These are phyloP conservation scores for Etheostoma perlongum DNA, from an alignment of 2,797 vertebrate species.

Conservation along the genomic window DNA sequence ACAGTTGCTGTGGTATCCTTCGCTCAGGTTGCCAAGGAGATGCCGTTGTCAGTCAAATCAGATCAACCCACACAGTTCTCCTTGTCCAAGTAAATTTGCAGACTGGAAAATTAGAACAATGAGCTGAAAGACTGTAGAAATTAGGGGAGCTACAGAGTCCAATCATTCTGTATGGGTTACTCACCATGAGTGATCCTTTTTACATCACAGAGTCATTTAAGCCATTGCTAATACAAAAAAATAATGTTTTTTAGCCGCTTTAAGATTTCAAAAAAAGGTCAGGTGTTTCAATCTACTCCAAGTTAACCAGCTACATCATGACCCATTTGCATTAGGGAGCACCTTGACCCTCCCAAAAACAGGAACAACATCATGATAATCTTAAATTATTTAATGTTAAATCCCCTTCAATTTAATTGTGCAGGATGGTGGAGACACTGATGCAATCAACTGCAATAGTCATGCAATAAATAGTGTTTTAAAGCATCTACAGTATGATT, in stretches of 20 bases:
- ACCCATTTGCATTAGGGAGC: too few species aligned
- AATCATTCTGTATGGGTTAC: not conserved
- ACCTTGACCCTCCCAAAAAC: not conserved
- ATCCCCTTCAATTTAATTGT: not conserved
- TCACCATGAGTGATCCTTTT: not conserved
- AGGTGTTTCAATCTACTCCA: not conserved
- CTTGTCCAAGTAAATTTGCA: not conserved
- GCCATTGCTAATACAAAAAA: not conserved
- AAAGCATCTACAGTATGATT: not conserved
- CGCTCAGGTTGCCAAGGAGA: not conserved
- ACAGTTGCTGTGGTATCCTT: not conserved
- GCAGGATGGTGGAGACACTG: not conserved
- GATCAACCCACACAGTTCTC: constrained; percentile 5
- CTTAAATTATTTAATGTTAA: not conserved
- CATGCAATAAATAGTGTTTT: not conserved
- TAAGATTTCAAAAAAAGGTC: not conserved
- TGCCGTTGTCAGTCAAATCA: not conserved
- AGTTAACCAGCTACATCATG: not conserved
- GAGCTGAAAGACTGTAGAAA: not conserved
- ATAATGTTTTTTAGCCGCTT: not conserved
- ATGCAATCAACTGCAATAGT: not conserved
- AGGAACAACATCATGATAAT: not conserved
- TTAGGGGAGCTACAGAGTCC: not conserved
- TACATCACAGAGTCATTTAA: not conserved
- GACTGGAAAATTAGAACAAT: not conserved